Evolutionary conservation across 2,113 vertebrate species (phyloP), one percentile per base, ranked within the genome.

Genomic region (Heteronetta atricapilla): DNA sequence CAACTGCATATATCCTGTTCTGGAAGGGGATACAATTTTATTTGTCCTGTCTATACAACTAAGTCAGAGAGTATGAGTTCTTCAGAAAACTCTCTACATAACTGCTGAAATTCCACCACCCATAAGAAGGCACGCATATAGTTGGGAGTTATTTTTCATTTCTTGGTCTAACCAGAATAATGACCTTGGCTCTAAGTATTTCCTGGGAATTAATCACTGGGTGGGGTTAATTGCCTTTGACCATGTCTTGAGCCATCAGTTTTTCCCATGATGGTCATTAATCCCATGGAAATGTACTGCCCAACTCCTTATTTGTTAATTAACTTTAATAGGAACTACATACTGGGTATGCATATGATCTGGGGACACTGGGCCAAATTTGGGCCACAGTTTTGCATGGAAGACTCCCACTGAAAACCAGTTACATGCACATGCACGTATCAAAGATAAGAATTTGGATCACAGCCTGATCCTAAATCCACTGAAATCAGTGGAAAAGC

Each of bases 131-230:
- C 1, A 3, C 0, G 2, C 2, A 7, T 28, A 23, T 40, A 21
- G 28, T 46, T 19, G 11, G 4, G 34, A 17, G 15, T 69, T 88
- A 59, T 46, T 91, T 69, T 88, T 70, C 20, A 64, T 85, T 89
- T 73, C 77, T 73, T 0, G 3, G 38, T 78, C 92, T 77, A 74
- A 83, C 46, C 22, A 55, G 8, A 88, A 55, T 70, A 79, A 84
- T 42, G 53, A 84, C 48, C 52, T 89, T 91, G 73, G 75, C 50
- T 26, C 44, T 62, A 88, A 94, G 33, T 36, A 69, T 72, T 91
- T 96, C 63, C 74, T 59, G 55, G 22, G 21, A 85, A 78, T 94
- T 93, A 93, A 94, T 83, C 56, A 89, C 20, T 91, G 59, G 75
- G 79, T 95, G 79, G 58, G 38, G 63, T 89, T 93, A 93, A 93